Conservation (phyloP, 2,888 invertebrate genomes). For the Drosophila aldrichi region DNA sequence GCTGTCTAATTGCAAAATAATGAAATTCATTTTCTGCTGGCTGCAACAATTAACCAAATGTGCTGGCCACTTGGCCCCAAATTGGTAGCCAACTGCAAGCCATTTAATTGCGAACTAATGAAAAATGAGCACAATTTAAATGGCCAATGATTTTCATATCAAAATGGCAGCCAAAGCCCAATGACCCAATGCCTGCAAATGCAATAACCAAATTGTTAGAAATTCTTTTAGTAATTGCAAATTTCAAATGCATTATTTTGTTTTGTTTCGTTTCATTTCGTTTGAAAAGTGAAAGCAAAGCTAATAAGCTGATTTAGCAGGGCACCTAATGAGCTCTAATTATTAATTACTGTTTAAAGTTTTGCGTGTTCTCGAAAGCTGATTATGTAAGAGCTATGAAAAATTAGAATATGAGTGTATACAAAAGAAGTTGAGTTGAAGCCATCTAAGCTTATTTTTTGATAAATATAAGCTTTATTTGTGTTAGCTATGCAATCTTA, state of each 20-base stretch:
- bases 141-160: neutral
- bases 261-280: neutral
- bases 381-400: neutral
- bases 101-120: constrained; percentile 35
- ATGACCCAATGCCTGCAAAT: neutral
- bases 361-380: neutral
- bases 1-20: constrained; percentile 53
- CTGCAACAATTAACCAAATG: constrained; percentile 23
- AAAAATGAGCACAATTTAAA: neutral
- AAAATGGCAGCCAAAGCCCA: neutral
- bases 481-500: neutral
- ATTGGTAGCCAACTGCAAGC: neutral
- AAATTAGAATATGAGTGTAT: neutral
- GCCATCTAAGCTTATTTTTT: neutral
- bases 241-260: neutral
- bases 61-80: constrained; percentile 21
- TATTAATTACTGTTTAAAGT: neutral
- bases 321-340: neutral
- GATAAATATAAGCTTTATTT: neutral
- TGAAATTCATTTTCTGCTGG: constrained; percentile 38
- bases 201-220: neutral
- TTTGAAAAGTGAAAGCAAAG: too few relatives aligned
- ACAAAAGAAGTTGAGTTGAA: neutral
- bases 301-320: neutral
- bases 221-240: neutral